phyloP scores from a whole-genome alignment of 2,113 vertebrate genomes.

The Heliornis fulica region DNA sequence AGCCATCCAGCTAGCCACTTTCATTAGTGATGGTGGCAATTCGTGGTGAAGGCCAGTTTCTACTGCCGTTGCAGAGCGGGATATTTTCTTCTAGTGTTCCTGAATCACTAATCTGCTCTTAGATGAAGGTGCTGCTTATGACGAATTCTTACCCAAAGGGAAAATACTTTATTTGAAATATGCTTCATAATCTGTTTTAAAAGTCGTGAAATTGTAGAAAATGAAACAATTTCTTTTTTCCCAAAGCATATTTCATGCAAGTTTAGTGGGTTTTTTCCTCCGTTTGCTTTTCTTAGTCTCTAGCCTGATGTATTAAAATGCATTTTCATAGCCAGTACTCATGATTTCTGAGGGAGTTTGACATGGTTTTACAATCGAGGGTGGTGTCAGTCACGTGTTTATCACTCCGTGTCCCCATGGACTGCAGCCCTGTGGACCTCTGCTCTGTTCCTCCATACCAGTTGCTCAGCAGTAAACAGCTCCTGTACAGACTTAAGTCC shows the following conservation, averaged over 20 bases:
- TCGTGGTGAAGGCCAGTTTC: background rate
- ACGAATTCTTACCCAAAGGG: background rate
- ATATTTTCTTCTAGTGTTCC: background rate
- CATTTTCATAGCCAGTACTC: background rate
- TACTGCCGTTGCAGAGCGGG: background rate
- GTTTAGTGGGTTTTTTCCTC: background rate
- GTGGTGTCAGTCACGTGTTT: background rate
- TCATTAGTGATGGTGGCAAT: slow-evolving; percentile 45
- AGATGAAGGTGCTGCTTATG: background rate
- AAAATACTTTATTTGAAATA: background rate
- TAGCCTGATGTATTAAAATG: background rate
- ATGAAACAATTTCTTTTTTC: background rate
- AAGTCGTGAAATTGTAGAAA: background rate
- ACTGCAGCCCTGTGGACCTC: background rate
- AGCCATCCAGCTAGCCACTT: slow-evolving; percentile 58
- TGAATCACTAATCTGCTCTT: background rate
- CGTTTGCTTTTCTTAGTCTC: background rate
- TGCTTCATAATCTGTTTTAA: background rate
- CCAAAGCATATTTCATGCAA: background rate
- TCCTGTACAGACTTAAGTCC: background rate
- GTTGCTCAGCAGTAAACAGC: background rate
- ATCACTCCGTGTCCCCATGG: background rate
- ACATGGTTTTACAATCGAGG: background rate
- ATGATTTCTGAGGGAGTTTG: background rate
- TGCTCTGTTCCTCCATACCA: background rate